Base-by-base conservation (phyloP, 2,888 invertebrate species). In the Spodoptera exigua region DNA sequence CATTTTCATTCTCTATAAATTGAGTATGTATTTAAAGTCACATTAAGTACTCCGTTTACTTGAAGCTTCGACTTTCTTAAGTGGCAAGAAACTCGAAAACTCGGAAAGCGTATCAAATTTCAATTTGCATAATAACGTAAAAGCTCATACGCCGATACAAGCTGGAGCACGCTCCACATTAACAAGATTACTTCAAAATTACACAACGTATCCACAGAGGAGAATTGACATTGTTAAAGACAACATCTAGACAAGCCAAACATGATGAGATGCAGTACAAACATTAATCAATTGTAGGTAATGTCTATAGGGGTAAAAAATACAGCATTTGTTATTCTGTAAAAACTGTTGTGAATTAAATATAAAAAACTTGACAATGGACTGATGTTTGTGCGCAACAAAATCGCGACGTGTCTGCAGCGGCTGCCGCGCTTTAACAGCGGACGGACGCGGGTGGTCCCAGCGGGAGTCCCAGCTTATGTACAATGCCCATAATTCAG, bases 401-500 rank as follows among this genome's bases (percentile, higher is more conserved):
- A 76, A 72, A 67, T 62, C 62, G 65, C 59, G 63, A 64, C 65
- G 57, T 68, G 56, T 61, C 47, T 53, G 45, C 62, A 47, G 37
- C 71, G 69, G 66, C 63, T 61, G 51, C 69, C 71, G 77, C 49
- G 70, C 63, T 72, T 76, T 69, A 65, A 72, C 74, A 72, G 75
- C 73, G 72, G 63, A 78, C 70, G 78, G 68, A 79, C 88, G 83
- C 92, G 92, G 92, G 93, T 92, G 93, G 93, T 92, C 93, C 80
- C 92, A 91, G 92, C 92, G 86, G 93, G 93, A 76, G 86, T 79
- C 83, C 81, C 70, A 36, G 80, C 83, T 79, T 84, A 83, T 83
- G 81, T 87, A 91, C 90, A 89, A 88, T 85, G 84, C 78, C 85
- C 88, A 93, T 93, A 92, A 92, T 86, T 93, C 89, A 90, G 86